phyloP scores from a whole-genome alignment of 2,888 invertebrate species.

The Acrocyrtus sp. region DNA sequence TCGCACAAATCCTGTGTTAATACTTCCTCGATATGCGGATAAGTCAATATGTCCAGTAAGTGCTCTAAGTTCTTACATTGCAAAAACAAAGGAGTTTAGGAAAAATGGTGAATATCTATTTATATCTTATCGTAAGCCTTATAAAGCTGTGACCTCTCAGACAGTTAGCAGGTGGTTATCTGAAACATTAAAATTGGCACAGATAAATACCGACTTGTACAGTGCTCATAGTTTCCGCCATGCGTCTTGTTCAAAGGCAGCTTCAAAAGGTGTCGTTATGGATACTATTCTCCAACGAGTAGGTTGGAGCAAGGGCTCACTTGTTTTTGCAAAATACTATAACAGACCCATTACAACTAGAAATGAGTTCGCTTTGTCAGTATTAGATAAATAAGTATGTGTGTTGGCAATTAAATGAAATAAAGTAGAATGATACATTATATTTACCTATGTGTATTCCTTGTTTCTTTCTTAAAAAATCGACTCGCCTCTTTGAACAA shows the following conservation, averaged over 20 bases:
- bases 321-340: conserved; percentile 16
- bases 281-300: background rate
- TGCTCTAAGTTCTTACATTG: conserved; percentile 16
- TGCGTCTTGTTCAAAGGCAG: conserved; percentile 5
- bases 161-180: conserved; percentile 24
- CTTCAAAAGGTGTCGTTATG: background rate
- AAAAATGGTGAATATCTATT: conserved; percentile 14
- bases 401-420: too few species aligned
- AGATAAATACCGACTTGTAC: background rate
- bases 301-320: conserved; percentile 5
- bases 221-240: conserved; percentile 8
- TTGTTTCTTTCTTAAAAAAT: too few species aligned
- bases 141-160: background rate
- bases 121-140: background rate
- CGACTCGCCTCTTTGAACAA: too few species aligned
- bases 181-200: background rate
- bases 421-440: too few species aligned
- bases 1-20: conserved; percentile 20
- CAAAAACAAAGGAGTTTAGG: background rate
- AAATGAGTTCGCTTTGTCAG: too few species aligned
- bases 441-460: too few species aligned
- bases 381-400: too few species aligned
- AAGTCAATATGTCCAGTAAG: conserved; percentile 27
- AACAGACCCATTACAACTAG: conserved; percentile 14
- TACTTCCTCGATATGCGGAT: conserved; percentile 12